phyloP scores from a whole-genome alignment of 2,113 vertebrate species.

The Chamaetylas fuelleborni region DNA sequence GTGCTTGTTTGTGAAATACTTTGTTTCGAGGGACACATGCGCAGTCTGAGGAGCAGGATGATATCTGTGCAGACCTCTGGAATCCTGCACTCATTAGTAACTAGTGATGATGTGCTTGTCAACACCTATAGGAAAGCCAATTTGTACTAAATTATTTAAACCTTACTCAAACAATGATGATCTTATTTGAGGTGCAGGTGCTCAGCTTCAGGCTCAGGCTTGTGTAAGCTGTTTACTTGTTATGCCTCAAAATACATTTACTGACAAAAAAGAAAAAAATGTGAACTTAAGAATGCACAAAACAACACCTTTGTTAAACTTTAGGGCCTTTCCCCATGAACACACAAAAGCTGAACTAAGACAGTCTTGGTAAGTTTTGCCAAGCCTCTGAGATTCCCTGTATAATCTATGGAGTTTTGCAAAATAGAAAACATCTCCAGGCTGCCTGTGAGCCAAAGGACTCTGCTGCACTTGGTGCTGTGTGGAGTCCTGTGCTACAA shows the following conservation, averaged over 20 bases:
- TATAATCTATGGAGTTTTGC: not conserved
- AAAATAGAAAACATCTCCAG: not conserved
- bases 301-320: not conserved
- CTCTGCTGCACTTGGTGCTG: not conserved
- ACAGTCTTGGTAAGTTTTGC: not conserved
- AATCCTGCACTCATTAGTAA: slow-evolving; percentile 35
- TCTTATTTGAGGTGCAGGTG: slow-evolving; percentile 57
- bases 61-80: slow-evolving; percentile 21
- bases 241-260: slow-evolving; percentile 14
- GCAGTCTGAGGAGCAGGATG: not conserved
- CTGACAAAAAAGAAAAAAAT: not conserved
- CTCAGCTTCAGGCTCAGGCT: slow-evolving; percentile 48
- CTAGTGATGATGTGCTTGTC: slow-evolving; percentile 59
- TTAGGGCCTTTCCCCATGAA: not conserved
- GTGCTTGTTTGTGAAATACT: slow-evolving; percentile 49
- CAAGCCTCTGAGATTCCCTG: not conserved
- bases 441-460: not conserved
- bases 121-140: slow-evolving; percentile 60
- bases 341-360: not conserved
- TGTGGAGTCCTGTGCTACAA: not conserved
- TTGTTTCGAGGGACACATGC: not conserved
- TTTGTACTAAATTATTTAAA: slow-evolving; percentile 65
- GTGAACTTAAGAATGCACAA: not conserved
- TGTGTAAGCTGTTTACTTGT: slow-evolving; percentile 53
- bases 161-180: slow-evolving; percentile 49